phyloP scores from a whole-genome alignment of 1,140 invertebrate species.

The Drosophila persimilis region DNA sequence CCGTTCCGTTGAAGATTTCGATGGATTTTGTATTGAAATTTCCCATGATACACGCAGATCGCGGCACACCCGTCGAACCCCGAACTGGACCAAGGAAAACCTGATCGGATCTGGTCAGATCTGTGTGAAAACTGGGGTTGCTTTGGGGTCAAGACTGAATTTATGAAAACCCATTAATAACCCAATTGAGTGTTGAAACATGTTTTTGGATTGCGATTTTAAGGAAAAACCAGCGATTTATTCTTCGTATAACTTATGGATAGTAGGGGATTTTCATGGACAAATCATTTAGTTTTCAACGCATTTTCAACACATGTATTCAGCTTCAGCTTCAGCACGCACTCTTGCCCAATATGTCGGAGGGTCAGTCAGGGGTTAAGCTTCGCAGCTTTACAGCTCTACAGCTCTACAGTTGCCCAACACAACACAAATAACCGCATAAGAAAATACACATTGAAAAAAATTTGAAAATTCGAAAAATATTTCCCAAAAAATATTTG shows the following conservation, averaged over 20 bases:
- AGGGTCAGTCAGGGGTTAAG: slow-evolving; percentile 32
- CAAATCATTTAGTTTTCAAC: too few relatives aligned
- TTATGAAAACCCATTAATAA: slow-evolving; percentile 20
- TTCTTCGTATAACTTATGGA: too few relatives aligned
- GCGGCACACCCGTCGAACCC: slow-evolving; percentile 29
- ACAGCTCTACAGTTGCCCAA: slow-evolving; percentile 20
- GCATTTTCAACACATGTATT: background rate
- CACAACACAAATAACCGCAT: slow-evolving; percentile 12
- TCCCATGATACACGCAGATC: slow-evolving; percentile 18
- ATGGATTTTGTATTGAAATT: slow-evolving; percentile 24
- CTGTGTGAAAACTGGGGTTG: too few relatives aligned
- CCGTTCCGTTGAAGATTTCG: slow-evolving; percentile 37
- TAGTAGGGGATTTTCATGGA: too few relatives aligned
- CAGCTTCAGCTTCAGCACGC: slow-evolving; percentile 12
- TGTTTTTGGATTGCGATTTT: too few relatives aligned
- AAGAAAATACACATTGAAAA: slow-evolving; percentile 9
- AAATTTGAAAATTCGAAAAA: slow-evolving; percentile 11
- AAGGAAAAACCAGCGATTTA: too few relatives aligned
- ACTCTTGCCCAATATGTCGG: slow-evolving; percentile 37
- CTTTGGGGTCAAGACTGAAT: slow-evolving; percentile 2
- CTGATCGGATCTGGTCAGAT: background rate
- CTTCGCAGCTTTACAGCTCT: slow-evolving; percentile 5
- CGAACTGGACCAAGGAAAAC: slow-evolving; percentile 43
- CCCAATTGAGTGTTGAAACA: too few relatives aligned
- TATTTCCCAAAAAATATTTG: slow-evolving; percentile 19